Evolutionary conservation across 2,888 invertebrate species (phyloP), one percentile per base, ranked within the genome.

Genomic region (Parapristionchus giblindavisi): DNA sequence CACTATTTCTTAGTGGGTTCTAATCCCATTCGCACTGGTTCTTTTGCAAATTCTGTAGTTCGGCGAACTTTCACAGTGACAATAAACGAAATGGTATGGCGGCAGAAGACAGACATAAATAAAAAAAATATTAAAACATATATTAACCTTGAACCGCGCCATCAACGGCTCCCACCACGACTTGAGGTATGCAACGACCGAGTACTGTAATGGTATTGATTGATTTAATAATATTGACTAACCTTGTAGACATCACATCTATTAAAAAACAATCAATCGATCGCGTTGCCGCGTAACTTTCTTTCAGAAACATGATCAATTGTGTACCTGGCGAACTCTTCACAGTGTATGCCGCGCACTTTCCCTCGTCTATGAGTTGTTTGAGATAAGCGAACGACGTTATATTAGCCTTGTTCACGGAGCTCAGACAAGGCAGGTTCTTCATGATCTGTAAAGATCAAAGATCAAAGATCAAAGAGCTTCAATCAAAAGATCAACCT

Each of bases 111-210:
- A n/a, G n/a, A n/a, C n/a, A n/a, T n/a, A n/a, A n/a, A n/a, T n/a
- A n/a, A n/a, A n/a, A n/a, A n/a, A n/a, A n/a, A n/a, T n/a, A n/a
- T n/a, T 17, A 24, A n/a, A n/a, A 14, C n/a, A 54, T 21, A n/a
- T 32, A 56, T 14, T 6, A 17, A 52, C 48, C 51, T 52, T 68
- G 75, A 3, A 52, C 76, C 27, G 80, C 76, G 21, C 70, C 76
- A 40, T 83, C 81, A 27, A 81, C 80, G 1, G 84, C 83, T 17
- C 82, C 84, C 71, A 83, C 80, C n/a, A 81, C 77, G 3, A 81
- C 79, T 68, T 84, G 78, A 1, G 87, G 87, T 52, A 87, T 78
- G 72, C 87, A 87, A 21, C 87, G 77, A 73, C 86, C 86, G 11
- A 85, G 78, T 0, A 83, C 83, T 82, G 77, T 72, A 82, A 58